A percentile compares a stretch with the other conserved stretches of the same genome.
Evolutionary conservation across 2,797 vertebrate genomes (phyloP).

Genomic region (Carapus acus): DNA sequence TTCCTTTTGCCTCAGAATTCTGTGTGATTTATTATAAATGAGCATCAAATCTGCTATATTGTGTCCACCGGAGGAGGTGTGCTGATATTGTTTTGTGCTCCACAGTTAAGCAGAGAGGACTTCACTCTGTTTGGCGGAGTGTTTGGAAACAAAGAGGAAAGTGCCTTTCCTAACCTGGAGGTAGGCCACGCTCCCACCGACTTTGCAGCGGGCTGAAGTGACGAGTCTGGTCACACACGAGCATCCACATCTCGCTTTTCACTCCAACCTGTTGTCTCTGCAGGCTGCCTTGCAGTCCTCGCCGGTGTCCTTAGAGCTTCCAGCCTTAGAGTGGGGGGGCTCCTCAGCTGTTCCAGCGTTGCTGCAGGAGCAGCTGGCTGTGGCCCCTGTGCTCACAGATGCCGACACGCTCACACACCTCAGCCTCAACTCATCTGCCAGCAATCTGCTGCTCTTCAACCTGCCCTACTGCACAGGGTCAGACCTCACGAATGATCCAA

Average conservation of each 20-base stretch:
- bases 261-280: not conserved
- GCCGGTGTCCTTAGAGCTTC: conserved; percentile 73
- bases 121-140: conserved; percentile 84
- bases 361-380: conserved; percentile 75
- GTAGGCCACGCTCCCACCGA: conserved; percentile 58
- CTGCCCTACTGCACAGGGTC: conserved; percentile 77
- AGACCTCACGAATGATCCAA: conserved; percentile 9
- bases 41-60: too few relatives aligned
- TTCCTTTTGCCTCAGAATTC: too few relatives aligned
- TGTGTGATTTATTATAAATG: too few relatives aligned
- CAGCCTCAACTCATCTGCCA: conserved; percentile 70
- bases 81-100: not conserved
- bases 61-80: not conserved
- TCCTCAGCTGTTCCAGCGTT: conserved; percentile 68
- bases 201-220: not conserved
- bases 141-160: conserved; percentile 83
- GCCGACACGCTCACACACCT: conserved; percentile 73
- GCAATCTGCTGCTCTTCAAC: conserved; percentile 75
- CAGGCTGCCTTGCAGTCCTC: conserved; percentile 77
- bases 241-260: not conserved
- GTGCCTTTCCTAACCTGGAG: conserved; percentile 79
- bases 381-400: conserved; percentile 74
- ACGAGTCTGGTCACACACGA: not conserved
- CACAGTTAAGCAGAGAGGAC: conserved; percentile 84
- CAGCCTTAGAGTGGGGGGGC: conserved; percentile 76